Conservation (phyloP, 2,113 vertebrate species). For the Alligator sinensis region DNA sequence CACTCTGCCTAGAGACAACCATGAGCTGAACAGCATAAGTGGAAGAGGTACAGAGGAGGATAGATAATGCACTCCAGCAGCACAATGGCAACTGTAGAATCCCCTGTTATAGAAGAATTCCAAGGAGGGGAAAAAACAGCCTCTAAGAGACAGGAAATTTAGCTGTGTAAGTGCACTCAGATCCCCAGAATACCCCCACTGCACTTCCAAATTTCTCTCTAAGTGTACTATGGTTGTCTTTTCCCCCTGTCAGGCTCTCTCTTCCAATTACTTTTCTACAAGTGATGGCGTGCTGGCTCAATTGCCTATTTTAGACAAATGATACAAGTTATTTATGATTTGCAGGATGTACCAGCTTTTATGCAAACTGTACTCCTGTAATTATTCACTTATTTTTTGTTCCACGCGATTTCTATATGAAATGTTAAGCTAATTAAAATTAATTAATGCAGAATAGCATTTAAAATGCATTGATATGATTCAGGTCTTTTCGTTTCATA, state of each 20-base stretch:
- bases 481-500: neutral
- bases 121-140: neutral
- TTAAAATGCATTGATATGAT: neutral
- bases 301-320: neutral
- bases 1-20: neutral
- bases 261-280: neutral
- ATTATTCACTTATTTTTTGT: neutral
- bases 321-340: neutral
- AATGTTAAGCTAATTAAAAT: neutral
- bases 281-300: fast-evolving
- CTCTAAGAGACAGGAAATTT: neutral
- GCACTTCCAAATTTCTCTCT: neutral
- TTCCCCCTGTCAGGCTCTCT: neutral
- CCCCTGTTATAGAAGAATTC: fast-evolving
- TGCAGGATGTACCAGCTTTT: neutral
- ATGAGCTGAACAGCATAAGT: neutral
- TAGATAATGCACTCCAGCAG: fast-evolving
- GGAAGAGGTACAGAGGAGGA: neutral
- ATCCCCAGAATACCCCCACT: neutral
- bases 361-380: neutral
- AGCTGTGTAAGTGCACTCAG: neutral
- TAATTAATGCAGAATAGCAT: neutral
- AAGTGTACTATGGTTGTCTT: neutral
- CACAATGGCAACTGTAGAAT: neutral
- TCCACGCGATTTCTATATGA: neutral